Conservation (phyloP, 1,140 invertebrate species). For the Caenorhabditis remanei region DNA sequence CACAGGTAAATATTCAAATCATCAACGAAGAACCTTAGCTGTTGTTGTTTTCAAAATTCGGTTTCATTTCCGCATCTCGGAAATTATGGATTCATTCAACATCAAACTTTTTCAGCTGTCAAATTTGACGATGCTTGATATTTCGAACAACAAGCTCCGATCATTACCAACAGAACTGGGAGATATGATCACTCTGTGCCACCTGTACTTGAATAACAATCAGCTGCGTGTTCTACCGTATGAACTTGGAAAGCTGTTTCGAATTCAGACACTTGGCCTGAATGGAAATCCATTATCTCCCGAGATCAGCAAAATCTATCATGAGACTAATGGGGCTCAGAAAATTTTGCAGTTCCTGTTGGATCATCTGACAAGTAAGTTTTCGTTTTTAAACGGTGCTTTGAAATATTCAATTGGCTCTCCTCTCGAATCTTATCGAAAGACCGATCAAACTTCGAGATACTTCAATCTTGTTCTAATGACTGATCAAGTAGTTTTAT, state of each 20-base stretch:
- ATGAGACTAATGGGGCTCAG: conserved; percentile 90
- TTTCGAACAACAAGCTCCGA: conserved; percentile 93
- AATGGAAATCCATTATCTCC: conserved; percentile 86
- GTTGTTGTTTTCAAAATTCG: background rate
- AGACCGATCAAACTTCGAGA: too few relatives aligned
- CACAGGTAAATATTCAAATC: conserved; percentile 40
- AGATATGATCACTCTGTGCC: conserved; percentile 91
- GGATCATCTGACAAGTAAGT: conserved; percentile 79
- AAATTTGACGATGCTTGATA: conserved; percentile 87
- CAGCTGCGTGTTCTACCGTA: conserved; percentile 91
- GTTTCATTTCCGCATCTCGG: too few relatives aligned
- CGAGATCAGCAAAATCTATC: conserved; percentile 91
- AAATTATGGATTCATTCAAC: too few relatives aligned
- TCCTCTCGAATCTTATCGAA: too few relatives aligned
- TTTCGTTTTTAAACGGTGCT: too few relatives aligned
- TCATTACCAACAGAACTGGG: conserved; percentile 92
- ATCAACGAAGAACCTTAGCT: background rate
- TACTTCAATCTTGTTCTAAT: too few relatives aligned
- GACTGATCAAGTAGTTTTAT: background rate
- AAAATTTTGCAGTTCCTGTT: conserved; percentile 93
- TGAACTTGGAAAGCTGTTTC: conserved; percentile 96
- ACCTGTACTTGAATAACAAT: conserved; percentile 94
- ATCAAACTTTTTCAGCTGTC: conserved; percentile 58
- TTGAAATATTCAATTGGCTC: too few relatives aligned
- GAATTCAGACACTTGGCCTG: conserved; percentile 84